These are phyloP conservation scores for Petrocephalus microphthalmus DNA, from an alignment of 2,113 vertebrate species.

Conservation along the genomic window DNA sequence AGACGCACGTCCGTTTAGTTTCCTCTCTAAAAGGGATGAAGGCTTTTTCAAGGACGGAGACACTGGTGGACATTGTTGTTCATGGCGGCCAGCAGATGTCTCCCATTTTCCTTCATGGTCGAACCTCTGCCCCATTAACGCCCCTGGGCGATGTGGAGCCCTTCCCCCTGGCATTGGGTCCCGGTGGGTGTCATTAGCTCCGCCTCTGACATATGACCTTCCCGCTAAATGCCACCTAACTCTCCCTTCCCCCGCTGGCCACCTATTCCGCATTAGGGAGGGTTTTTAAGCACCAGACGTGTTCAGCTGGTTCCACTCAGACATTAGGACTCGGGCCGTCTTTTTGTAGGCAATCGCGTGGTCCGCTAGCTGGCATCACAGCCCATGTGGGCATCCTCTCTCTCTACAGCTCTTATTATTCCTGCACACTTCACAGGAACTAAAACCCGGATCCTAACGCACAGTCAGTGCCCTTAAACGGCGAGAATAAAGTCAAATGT, in stretches of 20 bases:
- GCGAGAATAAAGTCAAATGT: neutral
- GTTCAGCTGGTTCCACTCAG: neutral
- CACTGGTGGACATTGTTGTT: neutral
- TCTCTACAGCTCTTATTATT: neutral
- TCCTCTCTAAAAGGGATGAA: conserved; percentile 48
- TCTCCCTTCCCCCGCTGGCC: neutral
- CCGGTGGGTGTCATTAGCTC: neutral
- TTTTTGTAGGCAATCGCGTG: neutral
- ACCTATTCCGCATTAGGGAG: neutral
- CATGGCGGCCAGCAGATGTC: neutral
- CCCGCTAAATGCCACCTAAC: neutral
- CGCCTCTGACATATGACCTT: neutral
- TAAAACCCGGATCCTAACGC: neutral
- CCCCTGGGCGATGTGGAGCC: neutral
- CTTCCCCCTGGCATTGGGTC: neutral
- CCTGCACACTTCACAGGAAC: neutral
- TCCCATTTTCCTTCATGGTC: neutral
- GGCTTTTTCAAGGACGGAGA: conserved; percentile 23
- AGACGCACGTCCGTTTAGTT: conserved; percentile 38
- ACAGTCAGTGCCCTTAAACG: neutral
- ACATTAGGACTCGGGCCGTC: neutral
- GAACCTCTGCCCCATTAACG: neutral
- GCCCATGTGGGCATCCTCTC: neutral
- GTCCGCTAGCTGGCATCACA: neutral
- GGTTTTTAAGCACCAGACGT: neutral